These are phyloP conservation scores for Chelonus insularis DNA, from an alignment of 1,140 invertebrate genomes.

Conservation along the genomic window DNA sequence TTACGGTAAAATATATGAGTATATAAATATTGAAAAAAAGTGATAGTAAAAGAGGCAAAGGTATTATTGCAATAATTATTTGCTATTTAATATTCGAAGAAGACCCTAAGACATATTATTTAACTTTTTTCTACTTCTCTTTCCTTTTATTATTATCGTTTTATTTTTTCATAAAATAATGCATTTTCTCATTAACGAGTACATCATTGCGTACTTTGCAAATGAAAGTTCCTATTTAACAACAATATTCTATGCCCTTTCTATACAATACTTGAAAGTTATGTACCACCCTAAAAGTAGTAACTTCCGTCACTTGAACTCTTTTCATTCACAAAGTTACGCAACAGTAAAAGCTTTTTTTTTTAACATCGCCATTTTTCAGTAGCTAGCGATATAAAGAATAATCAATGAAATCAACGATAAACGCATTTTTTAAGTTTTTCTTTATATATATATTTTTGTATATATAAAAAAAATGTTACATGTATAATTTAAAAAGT, in stretches of 20 bases:
- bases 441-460: constrained; percentile 3
- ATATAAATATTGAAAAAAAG: too few relatives aligned
- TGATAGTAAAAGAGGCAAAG: too few relatives aligned
- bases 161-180: too few relatives aligned
- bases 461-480: too few relatives aligned
- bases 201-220: neutral
- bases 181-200: constrained; percentile 3
- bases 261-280: neutral
- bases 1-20: too few relatives aligned
- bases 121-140: too few relatives aligned
- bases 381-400: constrained; percentile 3
- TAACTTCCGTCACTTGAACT: constrained; percentile 6
- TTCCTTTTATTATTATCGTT: neutral
- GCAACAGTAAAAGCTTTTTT: neutral
- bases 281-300: constrained; percentile 1
- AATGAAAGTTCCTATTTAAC: constrained; percentile 2
- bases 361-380: neutral
- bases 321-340: constrained; percentile 1
- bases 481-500: too few relatives aligned
- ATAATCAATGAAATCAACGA: constrained; percentile 2
- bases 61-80: too few relatives aligned
- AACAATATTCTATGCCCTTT: constrained; percentile 2
- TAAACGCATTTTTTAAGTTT: constrained; percentile 7
- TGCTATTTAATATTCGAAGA: too few relatives aligned
- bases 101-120: too few relatives aligned